Base-by-base conservation (phyloP, 2,113 vertebrate genomes). In the Cardinalis cardinalis region DNA sequence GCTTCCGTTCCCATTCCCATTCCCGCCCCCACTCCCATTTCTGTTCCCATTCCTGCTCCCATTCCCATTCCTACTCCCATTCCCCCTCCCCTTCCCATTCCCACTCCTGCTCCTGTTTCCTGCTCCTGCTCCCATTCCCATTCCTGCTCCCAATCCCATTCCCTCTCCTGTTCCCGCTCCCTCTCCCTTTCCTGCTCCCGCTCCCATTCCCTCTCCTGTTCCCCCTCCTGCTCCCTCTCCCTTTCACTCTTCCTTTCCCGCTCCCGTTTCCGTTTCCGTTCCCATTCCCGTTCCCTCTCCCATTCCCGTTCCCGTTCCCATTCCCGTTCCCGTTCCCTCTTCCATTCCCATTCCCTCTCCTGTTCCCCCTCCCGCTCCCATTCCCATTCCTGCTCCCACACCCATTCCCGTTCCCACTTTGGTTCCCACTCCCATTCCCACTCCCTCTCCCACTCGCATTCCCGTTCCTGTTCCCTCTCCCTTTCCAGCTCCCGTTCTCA, bases 141-240 rank as follows among this genome's bases (percentile, higher is more conserved):
- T 0, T 52, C 49, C 68, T 19, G 0, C 2, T 24, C 49, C 97
- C 95, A 98, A 1, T 34, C 52, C 46, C 32, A 1, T 0, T 38
- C 58, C 97, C 97, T n/a, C n/a, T n/a, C n/a, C n/a, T n/a, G n/a
- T n/a, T 38, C 25, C 40, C 12, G 0, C 1, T 41, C 40, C 28
- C 1, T 0, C 31, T 11, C 31, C 31, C 8, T 0, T 2, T 21
- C 32, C 97, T 8, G 0, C 1, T 20, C 24, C 65, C 6, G 0
- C 2, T 41, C 21, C 29, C 8, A 0, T 0, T 52, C 49, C 68
- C 26, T 0, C 2, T 24, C 49, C 97, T 94, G 98, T 1, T 34
- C 52, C 46, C 32, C 0, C 1, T 29, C 8, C 25, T 5, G 0
- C 2, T 18, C 7, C 11, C 1, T 0, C 1, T 56, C 24, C 23